These are phyloP conservation scores for Caenorhabditis elegans DNA, from an alignment of 1,140 invertebrate genomes.

Conservation along the genomic window WBcel235 BX284605.5:4206501-4207000, in stretches of 20 bases:
- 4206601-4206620: not conserved
- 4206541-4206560: conserved; percentile 8
- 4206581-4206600: not conserved
- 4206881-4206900: not conserved
- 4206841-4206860: not conserved
- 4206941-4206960: no score
- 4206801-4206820: not conserved
- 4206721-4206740: conserved; percentile 14
- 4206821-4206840: no score
- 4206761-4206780: not conserved
- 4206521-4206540: not conserved
- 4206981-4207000: no score
- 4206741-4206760: conserved; percentile 7
- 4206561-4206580: conserved; percentile 5
- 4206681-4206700: not conserved
- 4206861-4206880: not conserved
- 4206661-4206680: not conserved
- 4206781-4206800: not conserved
- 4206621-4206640: not conserved
- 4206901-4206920: not conserved
- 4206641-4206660: not conserved
- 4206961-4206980: no score
- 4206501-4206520: not conserved
- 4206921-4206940: not conserved
- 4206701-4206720: conserved; percentile 14